These are phyloP conservation scores for Mythimna impura DNA, from an alignment of 2,888 invertebrate species.

Conservation along the genomic window DNA sequence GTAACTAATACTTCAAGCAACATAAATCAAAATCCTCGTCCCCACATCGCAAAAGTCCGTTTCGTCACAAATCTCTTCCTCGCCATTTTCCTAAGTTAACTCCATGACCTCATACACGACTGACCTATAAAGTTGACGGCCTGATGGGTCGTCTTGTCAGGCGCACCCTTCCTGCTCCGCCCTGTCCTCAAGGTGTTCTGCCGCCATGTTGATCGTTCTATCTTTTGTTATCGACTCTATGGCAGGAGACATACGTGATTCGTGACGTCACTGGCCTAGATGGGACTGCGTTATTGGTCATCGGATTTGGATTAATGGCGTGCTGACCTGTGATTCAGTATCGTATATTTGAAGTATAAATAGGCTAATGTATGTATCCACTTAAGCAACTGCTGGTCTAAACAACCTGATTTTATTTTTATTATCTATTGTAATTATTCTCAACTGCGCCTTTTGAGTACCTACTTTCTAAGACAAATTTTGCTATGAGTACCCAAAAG, in stretches of 20 bases:
- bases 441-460: background rate
- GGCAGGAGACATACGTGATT: conserved; percentile 22
- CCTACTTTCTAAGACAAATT: background rate
- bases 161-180: conserved; percentile 86
- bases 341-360: background rate
- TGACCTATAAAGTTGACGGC: conserved; percentile 85
- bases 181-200: conserved; percentile 69
- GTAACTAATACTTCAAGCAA: background rate
- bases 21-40: background rate
- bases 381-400: too few relatives aligned
- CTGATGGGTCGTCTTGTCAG: conserved; percentile 77
- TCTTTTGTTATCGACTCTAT: conserved; percentile 56
- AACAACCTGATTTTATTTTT: too few relatives aligned
- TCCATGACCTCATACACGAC: conserved; percentile 73
- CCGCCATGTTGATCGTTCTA: conserved; percentile 58
- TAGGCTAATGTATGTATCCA: too few relatives aligned
- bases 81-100: conserved; percentile 17
- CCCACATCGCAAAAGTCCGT: conserved; percentile 29
- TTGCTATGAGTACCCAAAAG: background rate
- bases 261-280: conserved; percentile 49
- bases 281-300: conserved; percentile 40
- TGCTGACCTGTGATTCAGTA: conserved; percentile 22
- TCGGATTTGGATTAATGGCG: conserved; percentile 23
- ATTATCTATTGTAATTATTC: background rate
- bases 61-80: background rate